These are phyloP conservation scores for Paraescarpia echinospica DNA, from an alignment of 1,140 invertebrate species.

Conservation along the genomic window DNA sequence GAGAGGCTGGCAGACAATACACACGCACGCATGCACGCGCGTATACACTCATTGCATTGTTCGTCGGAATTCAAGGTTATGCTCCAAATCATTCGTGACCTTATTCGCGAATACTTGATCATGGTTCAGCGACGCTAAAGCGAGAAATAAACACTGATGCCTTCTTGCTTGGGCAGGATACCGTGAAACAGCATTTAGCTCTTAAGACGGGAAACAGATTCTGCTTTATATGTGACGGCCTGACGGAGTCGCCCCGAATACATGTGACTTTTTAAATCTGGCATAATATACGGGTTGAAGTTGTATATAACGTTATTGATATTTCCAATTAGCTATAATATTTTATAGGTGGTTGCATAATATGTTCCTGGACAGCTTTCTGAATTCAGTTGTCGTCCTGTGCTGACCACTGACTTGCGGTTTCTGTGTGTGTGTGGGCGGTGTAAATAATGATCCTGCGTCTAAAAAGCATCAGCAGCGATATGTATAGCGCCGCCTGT, in stretches of 20 bases:
- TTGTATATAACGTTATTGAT: neutral
- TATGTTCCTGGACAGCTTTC: neutral
- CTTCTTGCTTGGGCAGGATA: neutral
- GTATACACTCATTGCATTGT: neutral
- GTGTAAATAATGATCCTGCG: neutral
- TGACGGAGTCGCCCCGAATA: neutral
- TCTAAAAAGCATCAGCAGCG: neutral
- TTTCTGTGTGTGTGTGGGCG: neutral
- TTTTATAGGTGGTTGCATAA: neutral
- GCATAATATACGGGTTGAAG: no score
- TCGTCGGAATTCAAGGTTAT: neutral
- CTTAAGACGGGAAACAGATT: neutral
- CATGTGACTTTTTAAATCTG: neutral
- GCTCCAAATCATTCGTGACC: neutral
- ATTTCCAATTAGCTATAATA: neutral
- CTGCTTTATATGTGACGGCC: neutral
- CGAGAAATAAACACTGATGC: neutral
- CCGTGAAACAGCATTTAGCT: neutral
- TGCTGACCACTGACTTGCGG: neutral
- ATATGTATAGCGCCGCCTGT: neutral
- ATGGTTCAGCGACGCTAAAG: neutral
- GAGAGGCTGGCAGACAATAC: neutral
- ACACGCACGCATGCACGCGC: neutral
- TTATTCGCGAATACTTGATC: neutral
- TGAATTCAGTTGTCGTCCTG: neutral